These are phyloP conservation scores for Gopherus flavomarginatus DNA, from an alignment of 2,113 vertebrate species.

Conservation along the genomic window DNA sequence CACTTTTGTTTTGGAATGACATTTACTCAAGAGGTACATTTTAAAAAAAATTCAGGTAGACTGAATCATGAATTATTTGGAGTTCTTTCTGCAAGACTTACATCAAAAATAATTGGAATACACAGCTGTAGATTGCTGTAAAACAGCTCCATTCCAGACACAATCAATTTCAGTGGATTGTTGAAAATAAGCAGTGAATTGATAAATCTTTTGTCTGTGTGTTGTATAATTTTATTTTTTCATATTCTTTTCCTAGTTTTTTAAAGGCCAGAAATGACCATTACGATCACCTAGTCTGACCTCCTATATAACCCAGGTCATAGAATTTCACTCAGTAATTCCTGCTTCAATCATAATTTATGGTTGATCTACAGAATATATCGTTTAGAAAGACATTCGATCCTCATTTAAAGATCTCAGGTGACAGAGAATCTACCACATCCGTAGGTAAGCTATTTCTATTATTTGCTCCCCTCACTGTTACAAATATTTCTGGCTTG, in stretches of 20 bases:
- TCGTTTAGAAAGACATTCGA: not conserved
- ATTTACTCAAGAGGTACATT: not conserved
- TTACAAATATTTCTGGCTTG: not conserved
- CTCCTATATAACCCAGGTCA: rapidly evolving
- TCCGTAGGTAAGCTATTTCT: not conserved
- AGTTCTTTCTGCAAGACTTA: not conserved
- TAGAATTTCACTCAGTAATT: not conserved
- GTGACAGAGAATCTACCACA: not conserved
- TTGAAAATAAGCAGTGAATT: not conserved
- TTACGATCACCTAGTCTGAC: not conserved
- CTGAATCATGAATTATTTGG: conserved; percentile 4
- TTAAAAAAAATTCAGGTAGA: not conserved
- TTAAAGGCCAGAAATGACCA: rapidly evolving
- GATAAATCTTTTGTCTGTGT: not conserved
- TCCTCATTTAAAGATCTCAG: not conserved
- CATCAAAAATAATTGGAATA: not conserved
- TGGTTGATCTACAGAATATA: not conserved
- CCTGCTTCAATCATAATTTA: not conserved
- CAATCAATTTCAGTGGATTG: not conserved
- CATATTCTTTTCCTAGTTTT: not conserved
- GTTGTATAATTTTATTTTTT: not conserved
- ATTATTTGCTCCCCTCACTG: not conserved
- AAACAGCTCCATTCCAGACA: not conserved
- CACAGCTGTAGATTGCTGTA: not conserved
- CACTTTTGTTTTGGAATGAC: not conserved